A percentile compares a stretch with the other conserved stretches of the same genome.
These are phyloP conservation scores for Manis crassicaudata DNA, from an alignment of 2,797 vertebrate genomes.

Conservation along the genomic window DNA sequence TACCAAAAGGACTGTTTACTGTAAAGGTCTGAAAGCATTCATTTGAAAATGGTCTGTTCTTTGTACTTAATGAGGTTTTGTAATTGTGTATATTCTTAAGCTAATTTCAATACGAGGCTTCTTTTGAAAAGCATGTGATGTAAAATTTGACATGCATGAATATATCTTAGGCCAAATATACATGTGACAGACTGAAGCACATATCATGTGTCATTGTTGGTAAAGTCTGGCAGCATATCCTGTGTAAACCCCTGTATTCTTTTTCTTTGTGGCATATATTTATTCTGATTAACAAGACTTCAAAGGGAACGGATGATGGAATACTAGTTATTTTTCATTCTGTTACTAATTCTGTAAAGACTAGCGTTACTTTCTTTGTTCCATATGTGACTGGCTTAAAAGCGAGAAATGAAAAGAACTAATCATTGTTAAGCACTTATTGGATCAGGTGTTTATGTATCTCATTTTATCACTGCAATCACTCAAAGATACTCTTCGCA, in stretches of 20 bases:
- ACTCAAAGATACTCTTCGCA: background rate
- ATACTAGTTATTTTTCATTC: constrained; percentile 38
- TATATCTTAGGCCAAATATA: constrained; percentile 56
- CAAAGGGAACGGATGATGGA: constrained; percentile 43
- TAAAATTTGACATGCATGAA: constrained; percentile 71
- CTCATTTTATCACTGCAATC: background rate
- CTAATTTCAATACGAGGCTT: constrained; percentile 70
- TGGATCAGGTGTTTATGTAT: background rate
- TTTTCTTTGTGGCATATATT: constrained; percentile 59
- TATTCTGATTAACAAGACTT: constrained; percentile 65
- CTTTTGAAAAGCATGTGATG: constrained; percentile 65
- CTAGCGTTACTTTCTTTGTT: constrained; percentile 47
- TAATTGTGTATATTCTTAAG: constrained; percentile 72
- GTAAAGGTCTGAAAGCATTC: constrained; percentile 62
- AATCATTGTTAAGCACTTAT: constrained; percentile 19
- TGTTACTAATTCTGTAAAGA: constrained; percentile 4
- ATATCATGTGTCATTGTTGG: constrained; percentile 42
- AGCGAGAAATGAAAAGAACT: constrained; percentile 21
- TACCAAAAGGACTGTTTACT: constrained; percentile 46
- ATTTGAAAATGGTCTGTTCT: constrained; percentile 64
- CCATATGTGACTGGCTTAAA: constrained; percentile 34
- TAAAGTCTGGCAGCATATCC: constrained; percentile 59
- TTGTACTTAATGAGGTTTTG: constrained; percentile 67
- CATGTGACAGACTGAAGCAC: constrained; percentile 53
- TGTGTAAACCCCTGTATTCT: constrained; percentile 60